Evolutionary conservation across 2,888 invertebrate genomes (phyloP), one percentile per base, ranked within the genome.

Genomic region (Bellardia bayeri): DNA sequence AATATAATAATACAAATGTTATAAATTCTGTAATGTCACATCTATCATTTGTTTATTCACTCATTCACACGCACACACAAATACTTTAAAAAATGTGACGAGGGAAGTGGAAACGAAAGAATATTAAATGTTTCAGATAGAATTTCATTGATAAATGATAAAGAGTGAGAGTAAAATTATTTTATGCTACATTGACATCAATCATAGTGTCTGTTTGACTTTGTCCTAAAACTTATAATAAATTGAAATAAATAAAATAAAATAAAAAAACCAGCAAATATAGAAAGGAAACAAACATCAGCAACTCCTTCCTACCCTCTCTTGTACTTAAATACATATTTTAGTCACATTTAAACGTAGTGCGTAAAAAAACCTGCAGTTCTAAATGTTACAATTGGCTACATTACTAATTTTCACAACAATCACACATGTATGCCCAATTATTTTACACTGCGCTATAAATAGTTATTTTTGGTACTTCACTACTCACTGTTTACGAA

Each of bases 191-290:
- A 13, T 71, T 68, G 7, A 68, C 68, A 68, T 68, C 54, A 71
- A 71, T 71, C 66, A 68, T 64, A 14, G 37, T 49, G 30, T 68
- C 68, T 49, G 49, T 54, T 71, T 51, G 51, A 69, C 54, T 54
- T 51, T 71, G 51, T 71, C 69, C 61, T 37, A 14, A 71, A 71
- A 71, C 54, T 54, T 71, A 16, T 51, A 71, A 61, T 8, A 37
- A 14, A 61, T 37, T 37, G 61, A 33, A 61, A 61, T 37, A 37
- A 61, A 33, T 33, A 37, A 33, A 61, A 61, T n/a, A 58, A 23
- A 23, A 23, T 23, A 23, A 23, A 23, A 23, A 23, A 4, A 11
- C 9, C 3, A 30, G 23, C 3, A 58, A 23, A 51, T 30, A 58
- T 23, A 23, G 2, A 56, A 56, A 23, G 56, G 30, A 58, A 11